phyloP scores from a whole-genome alignment of 1,140 invertebrate genomes.

The Drosophila equinoxialis region DNA sequence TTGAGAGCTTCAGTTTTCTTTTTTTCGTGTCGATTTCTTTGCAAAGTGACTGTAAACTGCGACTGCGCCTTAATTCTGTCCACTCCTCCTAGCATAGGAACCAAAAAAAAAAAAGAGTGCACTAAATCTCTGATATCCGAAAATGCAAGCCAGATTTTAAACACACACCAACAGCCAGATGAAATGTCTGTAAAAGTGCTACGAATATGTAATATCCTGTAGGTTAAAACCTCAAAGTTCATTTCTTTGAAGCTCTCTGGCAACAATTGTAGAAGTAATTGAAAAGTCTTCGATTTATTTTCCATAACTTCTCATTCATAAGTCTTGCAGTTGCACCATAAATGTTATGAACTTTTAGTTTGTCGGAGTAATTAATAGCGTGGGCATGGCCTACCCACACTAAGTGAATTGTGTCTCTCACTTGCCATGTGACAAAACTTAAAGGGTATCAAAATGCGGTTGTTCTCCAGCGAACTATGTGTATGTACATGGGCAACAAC shows the following conservation, averaged over 20 bases:
- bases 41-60: constrained; percentile 49
- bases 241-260: no score
- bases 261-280: no score
- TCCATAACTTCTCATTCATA: no score
- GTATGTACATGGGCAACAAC: constrained; percentile 61
- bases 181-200: constrained; percentile 3
- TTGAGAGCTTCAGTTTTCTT: constrained; percentile 25
- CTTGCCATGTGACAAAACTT: no score
- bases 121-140: constrained; percentile 79
- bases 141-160: constrained; percentile 68
- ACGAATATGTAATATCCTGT: not conserved
- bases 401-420: no score
- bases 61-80: constrained; percentile 78
- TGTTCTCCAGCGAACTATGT: constrained; percentile 40
- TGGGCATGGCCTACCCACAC: no score
- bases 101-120: constrained; percentile 14
- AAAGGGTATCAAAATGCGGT: no score
- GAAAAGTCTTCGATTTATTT: no score
- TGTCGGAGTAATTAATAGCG: no score
- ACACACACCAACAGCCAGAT: constrained; percentile 8
- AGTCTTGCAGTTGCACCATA: no score
- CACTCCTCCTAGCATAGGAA: constrained; percentile 52
- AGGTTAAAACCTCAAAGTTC: no score
- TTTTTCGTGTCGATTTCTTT: constrained; percentile 11
- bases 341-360: no score